phyloP scores from a whole-genome alignment of 2,113 vertebrate species.

The Centropus bengalensis region DNA sequence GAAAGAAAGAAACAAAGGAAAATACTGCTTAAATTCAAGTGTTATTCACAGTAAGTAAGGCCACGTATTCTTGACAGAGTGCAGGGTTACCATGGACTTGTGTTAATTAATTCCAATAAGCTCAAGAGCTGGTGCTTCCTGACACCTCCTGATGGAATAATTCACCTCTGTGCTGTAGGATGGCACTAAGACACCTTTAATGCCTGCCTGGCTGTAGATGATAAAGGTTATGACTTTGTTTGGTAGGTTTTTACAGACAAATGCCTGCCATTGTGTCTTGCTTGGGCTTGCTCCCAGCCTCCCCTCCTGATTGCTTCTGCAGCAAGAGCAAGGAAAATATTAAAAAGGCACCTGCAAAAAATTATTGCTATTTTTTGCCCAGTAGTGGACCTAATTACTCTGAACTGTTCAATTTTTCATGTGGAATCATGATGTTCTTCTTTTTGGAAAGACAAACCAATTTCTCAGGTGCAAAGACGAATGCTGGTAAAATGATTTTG shows the following conservation, averaged over 20 bases:
- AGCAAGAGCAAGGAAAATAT: not conserved
- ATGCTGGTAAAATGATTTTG: not conserved
- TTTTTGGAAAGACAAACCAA: not conserved
- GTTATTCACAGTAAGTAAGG: conserved; percentile 4
- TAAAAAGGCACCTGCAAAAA: not conserved
- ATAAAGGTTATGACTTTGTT: conserved; percentile 26
- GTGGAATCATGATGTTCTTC: not conserved
- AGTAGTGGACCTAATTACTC: not conserved
- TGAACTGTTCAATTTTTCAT: not conserved
- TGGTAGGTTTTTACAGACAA: not conserved
- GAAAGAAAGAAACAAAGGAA: not conserved
- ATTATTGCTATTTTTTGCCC: not conserved
- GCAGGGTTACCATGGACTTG: conserved; percentile 30
- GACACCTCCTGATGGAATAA: conserved; percentile 25
- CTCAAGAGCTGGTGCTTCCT: not conserved
- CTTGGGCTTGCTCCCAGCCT: not conserved
- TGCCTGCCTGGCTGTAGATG: not conserved
- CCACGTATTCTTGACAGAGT: conserved; percentile 19
- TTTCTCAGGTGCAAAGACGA: not conserved
- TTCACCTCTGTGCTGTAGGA: conserved; percentile 11
- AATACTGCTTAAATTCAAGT: conserved; percentile 12
- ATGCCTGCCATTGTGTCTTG: not conserved
- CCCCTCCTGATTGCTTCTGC: not conserved
- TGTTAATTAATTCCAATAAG: conserved; percentile 39
- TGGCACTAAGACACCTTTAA: not conserved